Evolutionary conservation across 2,797 vertebrate species (phyloP), one percentile per base, ranked within the genome.

Genomic region (Pyrocephalus nanus): DNA sequence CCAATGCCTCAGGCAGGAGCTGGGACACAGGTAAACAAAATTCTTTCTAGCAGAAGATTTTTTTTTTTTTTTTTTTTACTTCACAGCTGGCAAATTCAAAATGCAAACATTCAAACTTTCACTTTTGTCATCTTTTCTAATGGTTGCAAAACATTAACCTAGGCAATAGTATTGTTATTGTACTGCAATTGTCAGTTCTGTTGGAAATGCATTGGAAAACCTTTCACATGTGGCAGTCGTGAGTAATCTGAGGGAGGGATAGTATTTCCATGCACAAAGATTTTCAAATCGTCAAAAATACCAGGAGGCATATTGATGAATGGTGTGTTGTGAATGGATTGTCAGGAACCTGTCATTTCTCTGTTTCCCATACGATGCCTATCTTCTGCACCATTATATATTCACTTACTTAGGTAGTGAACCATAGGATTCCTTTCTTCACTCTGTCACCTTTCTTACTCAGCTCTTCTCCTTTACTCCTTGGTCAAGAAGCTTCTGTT

Each of bases 1-100:
- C 92, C 96, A 51, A 75, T 98, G 95, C 97, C 98, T 87, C 98
- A 98, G 88, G 96, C 97, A 22, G 77, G 97, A 96, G 97, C 98
- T 91, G 98, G 98, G 91, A 96, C 98, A 96, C 99, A 99, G 98
- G 99, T 99, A 98, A 98, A 92, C 36, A 71, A 38, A 72, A 85
- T 91, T 93, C 38, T 82, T 87, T 71, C 84, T 81, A 74, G 86
- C 55, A 88, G 58, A 61, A n/a, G 30, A 42, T 17, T 36, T 15
- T 6, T 40, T 23, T 30, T 55, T 73, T 60, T 32, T n/a, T 32
- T 60, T 83, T n/a, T n/a, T n/a, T n/a, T n/a, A n/a, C 51, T 88
- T 90, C 64, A 92, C 61, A 95, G 71, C 77, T 92, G 86, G 64
- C 53, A 66, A 58, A 86, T 90, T 86, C 71, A 42, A 42, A 42